Base-by-base conservation (phyloP, 2,888 invertebrate genomes). In the Ctenicera cuprea region DNA sequence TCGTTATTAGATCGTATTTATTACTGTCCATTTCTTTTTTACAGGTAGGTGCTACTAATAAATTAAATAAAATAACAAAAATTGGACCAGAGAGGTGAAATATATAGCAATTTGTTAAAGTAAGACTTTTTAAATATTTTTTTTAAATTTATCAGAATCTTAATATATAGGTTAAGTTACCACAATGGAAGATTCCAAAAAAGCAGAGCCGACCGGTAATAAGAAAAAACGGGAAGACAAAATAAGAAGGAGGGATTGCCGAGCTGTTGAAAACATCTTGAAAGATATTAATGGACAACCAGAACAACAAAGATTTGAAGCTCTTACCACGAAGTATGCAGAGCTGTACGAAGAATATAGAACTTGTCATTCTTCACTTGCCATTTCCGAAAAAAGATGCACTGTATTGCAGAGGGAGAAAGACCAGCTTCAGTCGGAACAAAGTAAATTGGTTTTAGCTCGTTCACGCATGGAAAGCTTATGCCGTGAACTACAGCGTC, bases 401-500 rank as follows among this genome's bases (percentile, higher is more conserved):
- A 26, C 30, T 9, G 48, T 63, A 7, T 22, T 76, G 37, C 87
- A 91, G 54, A 91, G 93, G 77, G 96, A 97, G 82, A 95, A 94
- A 80, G 96, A 97, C 78, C 93, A 94, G 79, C 85, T 95, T 57
- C 94, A 95, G 83, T 89, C 92, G 63, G 97, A 97, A 82, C 92
- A 94, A 76, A 95, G 94, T 79, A 96, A 95, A 87, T 92, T 93
- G 61, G 90, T 96, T 64, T 90, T 96, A 57, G 92, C 95, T 57
- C 93, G 95, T 77, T 93, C 94, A 26, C 93, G 95, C 83, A 87
- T 98, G 79, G 97, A 98, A 86, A 94, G 93, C 84, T 89, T 98
- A 3, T 98, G 98, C 84, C 88, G 98, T 9, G 97, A 98, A 85
- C 90, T 98, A 52, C 98, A 98, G 87, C 94, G 94, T 84, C 94